phyloP scores from a whole-genome alignment of 2,797 vertebrate species.

The Gallinago solitaria region DNA sequence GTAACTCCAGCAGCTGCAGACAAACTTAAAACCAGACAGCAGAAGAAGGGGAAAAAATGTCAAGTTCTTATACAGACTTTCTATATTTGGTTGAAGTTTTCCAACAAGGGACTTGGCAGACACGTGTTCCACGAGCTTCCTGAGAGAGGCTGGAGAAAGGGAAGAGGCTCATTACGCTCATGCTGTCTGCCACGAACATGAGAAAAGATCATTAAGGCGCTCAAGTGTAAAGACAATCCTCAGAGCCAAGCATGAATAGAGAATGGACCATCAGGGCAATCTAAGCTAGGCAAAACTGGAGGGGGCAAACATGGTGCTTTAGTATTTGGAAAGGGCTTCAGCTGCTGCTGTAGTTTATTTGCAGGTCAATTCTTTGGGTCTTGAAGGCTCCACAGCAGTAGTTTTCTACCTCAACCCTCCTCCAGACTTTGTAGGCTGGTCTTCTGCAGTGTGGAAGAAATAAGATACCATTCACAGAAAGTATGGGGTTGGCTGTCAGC shows the following conservation, averaged over 20 bases:
- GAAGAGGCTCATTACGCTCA: background rate
- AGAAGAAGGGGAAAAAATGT: background rate
- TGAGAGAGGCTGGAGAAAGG: background rate
- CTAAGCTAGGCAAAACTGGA: background rate
- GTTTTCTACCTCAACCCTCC: background rate
- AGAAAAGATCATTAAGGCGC: background rate
- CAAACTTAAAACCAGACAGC: conserved; percentile 29
- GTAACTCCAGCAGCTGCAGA: conserved; percentile 47
- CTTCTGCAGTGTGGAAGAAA: background rate
- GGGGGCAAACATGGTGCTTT: background rate
- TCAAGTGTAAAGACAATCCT: background rate
- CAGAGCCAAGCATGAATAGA: background rate
- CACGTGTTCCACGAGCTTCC: background rate
- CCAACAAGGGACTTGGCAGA: conserved; percentile 44
- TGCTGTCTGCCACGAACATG: background rate
- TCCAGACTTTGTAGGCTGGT: background rate
- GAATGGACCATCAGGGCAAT: background rate
- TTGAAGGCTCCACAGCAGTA: background rate
- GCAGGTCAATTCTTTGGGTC: background rate
- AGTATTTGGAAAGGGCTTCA: background rate
- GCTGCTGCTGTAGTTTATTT: background rate
- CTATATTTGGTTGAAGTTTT: conserved; percentile 59
- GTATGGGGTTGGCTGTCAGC: background rate
- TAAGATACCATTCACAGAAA: background rate
- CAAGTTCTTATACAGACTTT: conserved; percentile 39